Percentiles rank a stretch among this genome's conserved stretches.
Evolutionary conservation across 2,113 vertebrate genomes (phyloP).

Genomic region (Anthoscopus minutus): DNA sequence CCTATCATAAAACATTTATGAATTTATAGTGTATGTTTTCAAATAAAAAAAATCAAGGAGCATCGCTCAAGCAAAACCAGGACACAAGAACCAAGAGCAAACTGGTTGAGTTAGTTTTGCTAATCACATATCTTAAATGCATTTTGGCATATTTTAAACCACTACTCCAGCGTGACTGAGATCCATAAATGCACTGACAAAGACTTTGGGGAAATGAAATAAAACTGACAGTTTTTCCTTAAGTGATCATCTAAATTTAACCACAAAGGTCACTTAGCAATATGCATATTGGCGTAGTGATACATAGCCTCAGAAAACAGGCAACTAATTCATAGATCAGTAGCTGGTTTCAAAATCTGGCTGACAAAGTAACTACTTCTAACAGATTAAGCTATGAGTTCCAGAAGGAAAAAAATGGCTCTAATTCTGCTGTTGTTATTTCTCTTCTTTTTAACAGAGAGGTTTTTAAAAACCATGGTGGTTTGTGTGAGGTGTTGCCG

Average conservation of each 20-base stretch:
- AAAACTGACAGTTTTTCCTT: neutral
- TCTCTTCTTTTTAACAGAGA: neutral
- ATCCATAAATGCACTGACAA: neutral
- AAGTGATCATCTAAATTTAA: constrained; percentile 18
- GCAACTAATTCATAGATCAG: neutral
- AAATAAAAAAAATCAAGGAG: neutral
- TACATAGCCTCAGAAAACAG: neutral
- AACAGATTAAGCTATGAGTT: neutral
- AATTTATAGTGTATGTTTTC: neutral
- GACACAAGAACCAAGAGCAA: neutral
- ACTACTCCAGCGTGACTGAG: neutral
- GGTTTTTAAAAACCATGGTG: neutral
- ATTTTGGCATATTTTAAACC: neutral
- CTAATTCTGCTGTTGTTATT: neutral
- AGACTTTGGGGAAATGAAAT: neutral
- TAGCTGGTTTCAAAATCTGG: neutral
- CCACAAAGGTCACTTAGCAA: constrained; percentile 13
- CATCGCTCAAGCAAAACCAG: neutral
- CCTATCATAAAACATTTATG: neutral
- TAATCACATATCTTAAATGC: neutral
- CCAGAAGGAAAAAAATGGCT: neutral
- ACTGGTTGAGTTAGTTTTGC: neutral
- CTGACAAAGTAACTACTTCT: neutral
- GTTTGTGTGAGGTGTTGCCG: neutral
- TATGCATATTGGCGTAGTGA: neutral